Evolutionary conservation across 2,113 vertebrate genomes (phyloP).

Genomic region (Ceyx margarethae): DNA sequence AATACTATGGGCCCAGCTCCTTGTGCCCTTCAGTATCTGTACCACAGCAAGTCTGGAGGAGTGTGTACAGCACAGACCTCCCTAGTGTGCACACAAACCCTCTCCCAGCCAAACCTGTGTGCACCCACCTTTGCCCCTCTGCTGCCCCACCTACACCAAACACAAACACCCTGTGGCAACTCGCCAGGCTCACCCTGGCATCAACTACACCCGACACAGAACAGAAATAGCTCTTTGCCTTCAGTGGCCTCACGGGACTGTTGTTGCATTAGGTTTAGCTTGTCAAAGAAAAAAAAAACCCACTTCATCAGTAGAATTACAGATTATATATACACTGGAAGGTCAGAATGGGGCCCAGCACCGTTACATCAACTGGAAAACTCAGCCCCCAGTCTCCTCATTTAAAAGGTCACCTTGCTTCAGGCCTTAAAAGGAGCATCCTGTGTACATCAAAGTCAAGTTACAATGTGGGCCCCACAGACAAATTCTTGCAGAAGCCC

Average conservation of each 20-base stretch:
- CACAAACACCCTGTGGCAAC: neutral
- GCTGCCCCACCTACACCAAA: neutral
- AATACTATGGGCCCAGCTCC: neutral
- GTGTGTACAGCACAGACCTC: neutral
- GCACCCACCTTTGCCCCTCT: neutral
- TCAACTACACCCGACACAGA: fast-evolving
- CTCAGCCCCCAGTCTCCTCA: neutral
- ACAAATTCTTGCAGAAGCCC: conserved; percentile 5
- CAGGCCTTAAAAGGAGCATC: neutral
- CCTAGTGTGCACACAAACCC: no score
- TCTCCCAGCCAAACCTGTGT: neutral
- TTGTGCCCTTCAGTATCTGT: neutral
- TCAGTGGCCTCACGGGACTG: neutral
- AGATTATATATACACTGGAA: neutral
- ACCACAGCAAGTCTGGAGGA: neutral
- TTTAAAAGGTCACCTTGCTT: conserved; percentile 20
- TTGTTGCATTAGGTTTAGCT: neutral
- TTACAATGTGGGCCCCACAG: conserved; percentile 27
- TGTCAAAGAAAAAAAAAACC: neutral
- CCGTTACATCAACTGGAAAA: neutral
- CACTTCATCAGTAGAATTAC: neutral
- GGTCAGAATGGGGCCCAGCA: neutral
- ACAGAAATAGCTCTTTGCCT: neutral
- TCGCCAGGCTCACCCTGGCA: fast-evolving
- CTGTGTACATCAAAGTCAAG: neutral